Evolutionary conservation across 2,113 vertebrate species (phyloP).

Genomic region (Misgurnus anguillicaudatus): DNA sequence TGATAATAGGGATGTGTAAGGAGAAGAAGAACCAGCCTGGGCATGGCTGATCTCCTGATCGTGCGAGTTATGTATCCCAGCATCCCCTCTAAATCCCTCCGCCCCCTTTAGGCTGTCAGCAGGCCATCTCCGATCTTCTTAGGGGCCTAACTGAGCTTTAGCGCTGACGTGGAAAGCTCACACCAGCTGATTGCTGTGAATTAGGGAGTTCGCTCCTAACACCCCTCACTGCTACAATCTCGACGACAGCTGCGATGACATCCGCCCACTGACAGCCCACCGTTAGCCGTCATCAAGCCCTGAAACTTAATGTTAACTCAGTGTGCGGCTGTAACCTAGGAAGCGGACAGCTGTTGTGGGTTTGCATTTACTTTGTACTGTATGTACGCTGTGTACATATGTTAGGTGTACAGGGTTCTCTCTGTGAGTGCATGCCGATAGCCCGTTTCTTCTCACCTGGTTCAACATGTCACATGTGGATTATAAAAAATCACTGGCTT

Average conservation of each 20-base stretch:
- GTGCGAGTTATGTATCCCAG: slow-evolving; percentile 26
- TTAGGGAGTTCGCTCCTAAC: slow-evolving; percentile 35
- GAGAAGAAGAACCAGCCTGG: slow-evolving; percentile 15
- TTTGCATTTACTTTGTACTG: slow-evolving; percentile 40
- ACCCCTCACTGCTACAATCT: slow-evolving; percentile 28
- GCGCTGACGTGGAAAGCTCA: slow-evolving; percentile 29
- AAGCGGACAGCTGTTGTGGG: slow-evolving; percentile 22
- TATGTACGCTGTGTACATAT: slow-evolving; percentile 43
- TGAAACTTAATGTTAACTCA: slow-evolving; percentile 24
- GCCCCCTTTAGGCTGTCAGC: slow-evolving; percentile 11
- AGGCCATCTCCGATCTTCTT: slow-evolving; percentile 31
- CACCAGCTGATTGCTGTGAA: slow-evolving; percentile 51
- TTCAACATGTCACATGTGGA: slow-evolving; percentile 40
- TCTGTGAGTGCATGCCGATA: slow-evolving; percentile 18
- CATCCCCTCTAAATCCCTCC: slow-evolving; percentile 23
- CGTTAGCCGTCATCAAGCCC: slow-evolving; percentile 25
- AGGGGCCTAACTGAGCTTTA: slow-evolving; percentile 31
- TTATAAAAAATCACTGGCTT: slow-evolving; percentile 58
- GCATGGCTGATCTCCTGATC: slow-evolving; percentile 40
- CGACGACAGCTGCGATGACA: slow-evolving; percentile 16
- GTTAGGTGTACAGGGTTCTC: slow-evolving; percentile 41
- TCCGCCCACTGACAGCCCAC: slow-evolving; percentile 29
- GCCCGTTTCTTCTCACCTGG: slow-evolving; percentile 14
- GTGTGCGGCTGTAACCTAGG: neutral
- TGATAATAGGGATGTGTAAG: slow-evolving; percentile 32